Conservation (phyloP, 2,888 invertebrate genomes). For the Nebria salina region DNA sequence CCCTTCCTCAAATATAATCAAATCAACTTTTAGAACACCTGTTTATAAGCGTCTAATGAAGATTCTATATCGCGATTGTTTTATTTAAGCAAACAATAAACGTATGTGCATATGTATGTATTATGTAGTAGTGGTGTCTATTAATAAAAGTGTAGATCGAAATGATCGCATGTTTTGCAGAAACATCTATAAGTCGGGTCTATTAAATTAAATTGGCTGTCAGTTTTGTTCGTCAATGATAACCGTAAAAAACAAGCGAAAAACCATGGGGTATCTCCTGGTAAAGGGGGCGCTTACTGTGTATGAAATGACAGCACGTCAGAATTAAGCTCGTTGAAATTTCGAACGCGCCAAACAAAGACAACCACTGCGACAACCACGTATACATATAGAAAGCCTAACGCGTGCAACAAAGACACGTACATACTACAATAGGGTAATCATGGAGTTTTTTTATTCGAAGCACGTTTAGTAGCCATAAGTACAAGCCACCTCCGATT, state of each 20-base stretch:
- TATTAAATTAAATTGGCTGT: background rate
- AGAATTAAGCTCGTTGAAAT: background rate
- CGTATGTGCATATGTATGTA: too few species aligned
- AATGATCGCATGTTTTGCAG: too few species aligned
- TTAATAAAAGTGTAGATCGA: too few species aligned
- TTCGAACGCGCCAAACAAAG: background rate
- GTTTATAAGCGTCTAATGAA: background rate
- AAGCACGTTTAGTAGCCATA: background rate
- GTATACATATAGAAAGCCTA: background rate
- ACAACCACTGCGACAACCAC: background rate
- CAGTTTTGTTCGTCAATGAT: background rate
- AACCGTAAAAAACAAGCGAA: background rate
- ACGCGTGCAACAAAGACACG: background rate
- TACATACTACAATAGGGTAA: background rate
- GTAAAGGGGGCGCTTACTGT: background rate
- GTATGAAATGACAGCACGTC: background rate
- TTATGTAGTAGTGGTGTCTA: too few species aligned
- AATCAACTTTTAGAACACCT: constrained; percentile 7
- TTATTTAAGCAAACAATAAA: too few species aligned
- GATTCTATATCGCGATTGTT: too few species aligned
- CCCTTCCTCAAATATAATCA: constrained; percentile 27
- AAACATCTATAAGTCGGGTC: background rate
- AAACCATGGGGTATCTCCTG: background rate
- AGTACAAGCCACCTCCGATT: too few species aligned
- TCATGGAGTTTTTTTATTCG: background rate